Percentiles rank a stretch among this genome's conserved stretches.
phyloP scores from a whole-genome alignment of 2,113 vertebrate species.

The Catharus bicknelli region DNA sequence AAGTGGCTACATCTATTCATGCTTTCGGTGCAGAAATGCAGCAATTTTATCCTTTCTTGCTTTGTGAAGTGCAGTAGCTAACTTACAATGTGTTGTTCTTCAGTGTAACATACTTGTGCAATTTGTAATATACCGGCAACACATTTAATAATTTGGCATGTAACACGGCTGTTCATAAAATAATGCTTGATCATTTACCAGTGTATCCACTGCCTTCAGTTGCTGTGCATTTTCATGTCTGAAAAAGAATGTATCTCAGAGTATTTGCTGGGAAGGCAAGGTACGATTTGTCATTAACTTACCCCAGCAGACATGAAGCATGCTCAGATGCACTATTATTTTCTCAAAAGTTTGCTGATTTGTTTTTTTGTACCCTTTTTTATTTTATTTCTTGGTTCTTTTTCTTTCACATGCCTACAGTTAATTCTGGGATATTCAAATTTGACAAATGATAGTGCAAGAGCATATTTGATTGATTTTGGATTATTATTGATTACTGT shows the following conservation, averaged over 20 bases:
- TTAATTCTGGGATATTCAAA: constrained; percentile 75
- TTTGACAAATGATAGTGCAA: constrained; percentile 77
- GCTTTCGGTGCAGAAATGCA: constrained; percentile 65
- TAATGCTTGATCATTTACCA: constrained; percentile 1
- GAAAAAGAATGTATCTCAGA: neutral
- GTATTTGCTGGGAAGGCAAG: neutral
- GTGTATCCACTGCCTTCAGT: neutral
- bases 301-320: neutral
- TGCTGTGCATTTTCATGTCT: neutral
- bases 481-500: constrained; percentile 82
- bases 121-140: neutral
- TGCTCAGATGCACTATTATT: neutral
- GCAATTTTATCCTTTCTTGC: constrained; percentile 23
- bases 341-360: neutral
- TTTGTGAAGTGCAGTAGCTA: constrained; percentile 26
- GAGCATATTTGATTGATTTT: constrained; percentile 78
- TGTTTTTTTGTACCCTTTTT: neutral
- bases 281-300: constrained; percentile 36
- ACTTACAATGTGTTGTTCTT: constrained; percentile 2
- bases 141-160: neutral
- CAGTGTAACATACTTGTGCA: neutral
- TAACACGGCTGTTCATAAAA: neutral
- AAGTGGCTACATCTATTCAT: constrained; percentile 56
- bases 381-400: constrained; percentile 11
- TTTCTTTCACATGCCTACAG: constrained; percentile 47